A percentile compares a stretch with the other conserved stretches of the same genome.
phyloP scores from a whole-genome alignment of 2,888 invertebrate genomes.

The Escarpia spicata region DNA sequence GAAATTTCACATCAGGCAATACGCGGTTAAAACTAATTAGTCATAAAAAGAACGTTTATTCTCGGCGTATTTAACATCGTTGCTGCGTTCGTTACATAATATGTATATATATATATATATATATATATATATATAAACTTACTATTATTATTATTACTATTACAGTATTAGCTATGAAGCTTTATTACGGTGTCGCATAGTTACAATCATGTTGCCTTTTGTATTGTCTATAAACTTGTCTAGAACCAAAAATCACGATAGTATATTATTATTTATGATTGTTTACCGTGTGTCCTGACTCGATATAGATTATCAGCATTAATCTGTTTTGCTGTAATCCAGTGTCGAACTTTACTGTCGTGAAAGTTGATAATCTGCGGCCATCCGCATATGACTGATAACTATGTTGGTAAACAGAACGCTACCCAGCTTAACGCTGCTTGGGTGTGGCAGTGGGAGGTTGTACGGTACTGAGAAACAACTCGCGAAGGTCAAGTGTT shows the following conservation, averaged over 20 bases:
- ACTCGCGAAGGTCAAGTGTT: not conserved
- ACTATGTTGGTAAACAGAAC: not conserved
- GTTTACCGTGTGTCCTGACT: not conserved
- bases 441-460: not conserved
- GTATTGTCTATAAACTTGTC: not conserved
- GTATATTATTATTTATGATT: not conserved
- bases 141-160: not conserved
- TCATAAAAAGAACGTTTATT: not conserved
- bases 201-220: not conserved
- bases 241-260: not conserved
- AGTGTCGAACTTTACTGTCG: not conserved
- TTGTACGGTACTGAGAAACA: not conserved
- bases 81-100: no score
- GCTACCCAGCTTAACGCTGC: not conserved
- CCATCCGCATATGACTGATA: not conserved
- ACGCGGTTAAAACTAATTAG: not conserved
- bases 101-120: no score
- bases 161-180: not conserved
- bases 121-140: no score
- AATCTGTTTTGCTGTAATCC: slow-evolving; percentile 3
- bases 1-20: not conserved
- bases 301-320: not conserved
- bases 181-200: not conserved
- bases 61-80: not conserved
- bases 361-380: not conserved